These are phyloP conservation scores for Pristionchus arcanus DNA, from an alignment of 2,888 invertebrate genomes.

Conservation along the genomic window DNA sequence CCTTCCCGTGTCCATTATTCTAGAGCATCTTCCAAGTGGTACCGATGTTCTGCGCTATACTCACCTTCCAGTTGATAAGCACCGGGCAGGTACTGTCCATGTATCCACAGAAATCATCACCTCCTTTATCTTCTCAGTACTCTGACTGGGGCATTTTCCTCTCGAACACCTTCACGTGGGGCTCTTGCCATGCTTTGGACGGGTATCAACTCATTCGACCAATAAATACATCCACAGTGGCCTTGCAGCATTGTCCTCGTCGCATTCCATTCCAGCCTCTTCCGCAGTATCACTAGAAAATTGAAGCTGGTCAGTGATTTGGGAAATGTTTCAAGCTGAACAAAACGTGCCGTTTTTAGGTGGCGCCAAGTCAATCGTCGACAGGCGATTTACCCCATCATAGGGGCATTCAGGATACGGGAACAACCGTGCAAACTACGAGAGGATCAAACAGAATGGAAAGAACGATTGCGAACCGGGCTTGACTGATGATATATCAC, in stretches of 20 bases:
- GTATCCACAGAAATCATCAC: not conserved
- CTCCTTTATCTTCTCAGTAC: not conserved
- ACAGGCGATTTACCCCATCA: too few species aligned
- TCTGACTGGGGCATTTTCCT: slow-evolving; percentile 22
- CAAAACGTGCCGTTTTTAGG: too few species aligned
- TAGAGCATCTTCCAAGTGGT: slow-evolving; percentile 27
- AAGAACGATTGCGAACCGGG: too few species aligned
- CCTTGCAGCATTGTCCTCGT: not conserved
- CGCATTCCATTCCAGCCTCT: not conserved
- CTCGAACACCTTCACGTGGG: slow-evolving; percentile 17
- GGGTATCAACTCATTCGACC: not conserved
- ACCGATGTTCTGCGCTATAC: slow-evolving; percentile 15
- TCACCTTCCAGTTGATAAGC: not conserved
- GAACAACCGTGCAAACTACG: too few species aligned
- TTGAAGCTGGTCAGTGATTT: not conserved
- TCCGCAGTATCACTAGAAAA: not conserved
- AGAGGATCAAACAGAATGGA: too few species aligned
- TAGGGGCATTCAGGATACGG: too few species aligned
- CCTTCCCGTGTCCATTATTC: not conserved
- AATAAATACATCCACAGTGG: not conserved
- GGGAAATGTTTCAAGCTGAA: too few species aligned
- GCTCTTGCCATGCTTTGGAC: slow-evolving; percentile 8
- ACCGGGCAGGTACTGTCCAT: not conserved
- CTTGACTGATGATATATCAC: too few species aligned
- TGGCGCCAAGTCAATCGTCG: too few species aligned